Evolutionary conservation across 2,113 vertebrate species (phyloP).

Genomic region (Leptobrachium ailaonicum): DNA sequence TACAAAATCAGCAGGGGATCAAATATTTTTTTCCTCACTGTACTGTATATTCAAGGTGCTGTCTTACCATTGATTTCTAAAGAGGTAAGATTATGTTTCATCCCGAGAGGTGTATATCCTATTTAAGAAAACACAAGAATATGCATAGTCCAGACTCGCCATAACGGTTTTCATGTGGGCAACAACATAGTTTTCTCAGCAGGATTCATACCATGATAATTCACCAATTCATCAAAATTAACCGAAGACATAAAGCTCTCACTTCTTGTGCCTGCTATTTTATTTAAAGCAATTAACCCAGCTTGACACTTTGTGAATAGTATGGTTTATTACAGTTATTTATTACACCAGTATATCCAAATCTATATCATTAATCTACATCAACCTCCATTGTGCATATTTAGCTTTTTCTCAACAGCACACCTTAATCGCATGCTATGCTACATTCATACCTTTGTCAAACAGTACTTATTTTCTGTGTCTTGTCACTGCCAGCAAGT

Average conservation of each 20-base stretch:
- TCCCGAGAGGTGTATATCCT: too few relatives aligned
- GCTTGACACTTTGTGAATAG: neutral
- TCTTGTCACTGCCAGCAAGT: too few relatives aligned
- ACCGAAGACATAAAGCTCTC: neutral
- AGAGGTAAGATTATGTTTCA: too few relatives aligned
- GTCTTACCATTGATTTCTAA: too few relatives aligned
- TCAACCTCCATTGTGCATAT: neutral
- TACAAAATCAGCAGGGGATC: too few relatives aligned
- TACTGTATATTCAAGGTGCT: too few relatives aligned
- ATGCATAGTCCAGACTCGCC: too few relatives aligned
- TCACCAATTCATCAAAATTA: neutral
- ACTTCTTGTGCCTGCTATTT: neutral
- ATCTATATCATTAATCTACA: neutral
- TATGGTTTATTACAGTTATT: neutral
- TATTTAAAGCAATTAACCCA: neutral
- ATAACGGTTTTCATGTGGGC: too few relatives aligned
- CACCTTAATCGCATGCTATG: neutral
- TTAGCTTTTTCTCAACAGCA: neutral
- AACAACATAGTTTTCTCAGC: too few relatives aligned
- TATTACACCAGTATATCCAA: neutral
- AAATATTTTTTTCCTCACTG: too few relatives aligned
- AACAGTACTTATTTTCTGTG: constrained; percentile 1
- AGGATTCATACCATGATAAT: too few relatives aligned
- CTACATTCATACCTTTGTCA: neutral
- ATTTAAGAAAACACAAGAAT: too few relatives aligned